Percentiles rank a stretch among this genome's conserved stretches.
Evolutionary conservation across 2,888 invertebrate genomes (phyloP).

Genomic region (Tipula confusa): DNA sequence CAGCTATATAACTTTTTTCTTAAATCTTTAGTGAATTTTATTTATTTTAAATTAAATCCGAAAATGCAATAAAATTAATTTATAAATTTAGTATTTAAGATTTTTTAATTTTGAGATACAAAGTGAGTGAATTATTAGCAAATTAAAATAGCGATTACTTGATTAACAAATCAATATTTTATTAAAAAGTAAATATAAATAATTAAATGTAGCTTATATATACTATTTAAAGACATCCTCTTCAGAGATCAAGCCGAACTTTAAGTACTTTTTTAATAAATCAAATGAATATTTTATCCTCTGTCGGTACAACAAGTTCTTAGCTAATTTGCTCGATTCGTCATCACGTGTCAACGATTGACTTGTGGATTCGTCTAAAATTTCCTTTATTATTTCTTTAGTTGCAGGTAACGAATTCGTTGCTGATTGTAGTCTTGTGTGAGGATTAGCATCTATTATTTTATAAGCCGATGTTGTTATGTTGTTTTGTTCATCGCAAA

Average conservation of each 20-base stretch:
- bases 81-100: neutral
- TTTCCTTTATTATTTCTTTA: neutral
- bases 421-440: neutral
- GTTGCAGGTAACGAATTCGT: neutral
- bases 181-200: too few relatives aligned
- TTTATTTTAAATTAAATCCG: neutral
- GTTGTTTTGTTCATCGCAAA: neutral
- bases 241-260: neutral
- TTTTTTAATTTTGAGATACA: neutral
- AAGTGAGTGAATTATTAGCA: neutral
- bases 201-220: too few relatives aligned
- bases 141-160: too few relatives aligned
- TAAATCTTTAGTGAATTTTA: neutral
- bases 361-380: neutral
- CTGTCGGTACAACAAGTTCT: neutral
- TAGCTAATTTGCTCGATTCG: neutral
- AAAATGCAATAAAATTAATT: neutral
- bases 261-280: neutral
- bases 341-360: neutral
- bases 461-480: constrained; percentile 32
- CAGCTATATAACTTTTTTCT: neutral
- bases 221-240: neutral
- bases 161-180: too few relatives aligned
- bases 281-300: neutral
- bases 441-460: constrained; percentile 31